phyloP scores from a whole-genome alignment of 2,113 vertebrate genomes.

The Ahaetulla prasina region DNA sequence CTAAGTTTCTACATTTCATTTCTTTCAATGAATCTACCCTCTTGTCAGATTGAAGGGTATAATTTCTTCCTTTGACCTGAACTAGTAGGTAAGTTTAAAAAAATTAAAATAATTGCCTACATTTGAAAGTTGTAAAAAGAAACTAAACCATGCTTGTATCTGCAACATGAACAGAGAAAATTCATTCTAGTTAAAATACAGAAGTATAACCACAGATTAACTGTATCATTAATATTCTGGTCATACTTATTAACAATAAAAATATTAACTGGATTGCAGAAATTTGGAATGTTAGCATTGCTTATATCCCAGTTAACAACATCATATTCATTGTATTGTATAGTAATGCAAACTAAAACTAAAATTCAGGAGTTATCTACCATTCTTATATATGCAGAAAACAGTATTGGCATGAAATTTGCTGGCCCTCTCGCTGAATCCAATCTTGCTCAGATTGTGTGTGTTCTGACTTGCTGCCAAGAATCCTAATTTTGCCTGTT shows the following conservation, averaged over 20 bases:
- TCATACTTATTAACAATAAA: not conserved
- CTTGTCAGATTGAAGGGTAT: not conserved
- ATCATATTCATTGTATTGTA: not conserved
- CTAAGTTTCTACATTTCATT: conserved; percentile 13
- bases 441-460: not conserved
- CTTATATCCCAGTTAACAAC: not conserved
- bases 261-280: not conserved
- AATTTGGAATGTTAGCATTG: not conserved
- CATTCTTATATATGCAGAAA: not conserved
- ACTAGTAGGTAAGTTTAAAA: not conserved
- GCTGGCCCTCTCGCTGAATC: not conserved
- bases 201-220: conserved; percentile 52
- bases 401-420: not conserved
- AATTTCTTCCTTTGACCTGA: not conserved
- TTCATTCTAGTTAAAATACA: conserved; percentile 46
- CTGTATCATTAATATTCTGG: conserved; percentile 17
- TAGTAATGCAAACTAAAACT: not conserved
- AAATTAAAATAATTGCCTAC: not conserved
- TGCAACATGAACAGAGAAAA: conserved; percentile 39
- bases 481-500: not conserved
- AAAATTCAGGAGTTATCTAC: not conserved
- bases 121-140: not conserved
- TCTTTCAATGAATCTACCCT: not conserved
- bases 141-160: conserved; percentile 37
- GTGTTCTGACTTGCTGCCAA: not conserved